A percentile compares a stretch with the other conserved stretches of the same genome.
Evolutionary conservation across 2,888 invertebrate genomes (phyloP).

Genomic region (Dione vanillae): DNA sequence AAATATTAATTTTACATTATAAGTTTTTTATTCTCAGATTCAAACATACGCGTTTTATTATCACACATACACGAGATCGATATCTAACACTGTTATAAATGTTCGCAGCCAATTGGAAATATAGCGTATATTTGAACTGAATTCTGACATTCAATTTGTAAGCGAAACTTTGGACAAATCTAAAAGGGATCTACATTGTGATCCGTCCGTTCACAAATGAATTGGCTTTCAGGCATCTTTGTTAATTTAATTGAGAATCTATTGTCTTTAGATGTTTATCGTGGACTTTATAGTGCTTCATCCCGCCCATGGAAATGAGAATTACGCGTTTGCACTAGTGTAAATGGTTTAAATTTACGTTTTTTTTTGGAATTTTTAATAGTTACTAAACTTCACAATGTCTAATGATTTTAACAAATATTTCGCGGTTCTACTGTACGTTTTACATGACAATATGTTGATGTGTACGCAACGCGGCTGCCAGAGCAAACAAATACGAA

Average conservation of each 20-base stretch:
- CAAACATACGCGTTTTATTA: not conserved
- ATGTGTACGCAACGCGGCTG: conserved; percentile 53
- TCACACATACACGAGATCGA: not conserved
- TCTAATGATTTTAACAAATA: conserved; percentile 1
- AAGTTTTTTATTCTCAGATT: too few relatives aligned
- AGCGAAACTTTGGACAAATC: conserved; percentile 31
- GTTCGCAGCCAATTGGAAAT: conserved; percentile 18
- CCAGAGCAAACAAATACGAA: conserved; percentile 68
- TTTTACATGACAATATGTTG: conserved; percentile 32
- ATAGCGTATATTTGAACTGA: conserved; percentile 22
- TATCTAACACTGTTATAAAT: conserved; percentile 11
- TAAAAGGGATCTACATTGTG: conserved; percentile 39
- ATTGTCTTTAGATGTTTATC: conserved; percentile 38
- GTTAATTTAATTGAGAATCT: conserved; percentile 41
- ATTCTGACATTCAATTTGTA: conserved; percentile 39
- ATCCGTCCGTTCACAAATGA: conserved; percentile 29
- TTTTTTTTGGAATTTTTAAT: too few relatives aligned
- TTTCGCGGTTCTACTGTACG: conserved; percentile 5
- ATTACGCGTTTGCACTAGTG: not conserved
- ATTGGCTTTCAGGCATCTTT: conserved; percentile 36
- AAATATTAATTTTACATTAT: too few relatives aligned
- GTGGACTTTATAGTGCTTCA: conserved; percentile 28
- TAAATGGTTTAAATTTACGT: not conserved
- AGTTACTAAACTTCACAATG: not conserved
- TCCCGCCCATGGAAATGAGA: not conserved